A percentile compares a stretch with the other conserved stretches of the same genome.
These are phyloP conservation scores for Hydrotaea cyrtoneurina DNA, from an alignment of 2,888 invertebrate genomes.

Conservation along the genomic window DNA sequence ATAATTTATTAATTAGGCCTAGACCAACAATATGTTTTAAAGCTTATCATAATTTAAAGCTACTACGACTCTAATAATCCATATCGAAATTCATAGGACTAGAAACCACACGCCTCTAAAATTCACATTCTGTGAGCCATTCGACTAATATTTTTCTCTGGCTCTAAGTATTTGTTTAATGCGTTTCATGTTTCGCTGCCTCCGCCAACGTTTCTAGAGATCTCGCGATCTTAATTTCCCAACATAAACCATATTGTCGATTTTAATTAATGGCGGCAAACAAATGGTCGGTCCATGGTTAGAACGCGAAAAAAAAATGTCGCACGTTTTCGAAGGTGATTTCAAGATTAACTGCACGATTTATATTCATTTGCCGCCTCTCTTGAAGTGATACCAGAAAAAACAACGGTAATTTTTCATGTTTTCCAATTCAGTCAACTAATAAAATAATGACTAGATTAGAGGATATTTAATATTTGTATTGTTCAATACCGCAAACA, in stretches of 20 bases:
- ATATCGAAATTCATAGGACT: no score
- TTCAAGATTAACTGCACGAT: constrained; percentile 53
- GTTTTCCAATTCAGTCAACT: constrained; percentile 14
- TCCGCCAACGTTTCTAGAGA: constrained; percentile 10
- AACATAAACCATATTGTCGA: constrained; percentile 40
- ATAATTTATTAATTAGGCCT: no score
- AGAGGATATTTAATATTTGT: background rate
- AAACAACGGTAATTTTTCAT: constrained; percentile 29
- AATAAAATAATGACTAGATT: constrained; percentile 17
- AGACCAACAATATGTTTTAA: no score
- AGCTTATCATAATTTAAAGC: no score
- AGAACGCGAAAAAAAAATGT: constrained; percentile 33
- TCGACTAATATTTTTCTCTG: background rate
- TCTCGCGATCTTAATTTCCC: constrained; percentile 52
- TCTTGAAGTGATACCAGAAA: background rate
- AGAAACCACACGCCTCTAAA: no score
- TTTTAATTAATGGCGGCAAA: constrained; percentile 55
- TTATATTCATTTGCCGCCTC: background rate
- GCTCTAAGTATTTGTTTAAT: background rate
- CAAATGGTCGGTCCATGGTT: background rate
- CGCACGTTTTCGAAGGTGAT: constrained; percentile 61
- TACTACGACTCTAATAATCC: no score
- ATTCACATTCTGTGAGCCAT: no score
- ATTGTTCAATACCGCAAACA: background rate
- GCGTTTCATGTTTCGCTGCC: background rate